phyloP scores from a whole-genome alignment of 2,888 invertebrate genomes.

The Caenorhabditis angaria region DNA sequence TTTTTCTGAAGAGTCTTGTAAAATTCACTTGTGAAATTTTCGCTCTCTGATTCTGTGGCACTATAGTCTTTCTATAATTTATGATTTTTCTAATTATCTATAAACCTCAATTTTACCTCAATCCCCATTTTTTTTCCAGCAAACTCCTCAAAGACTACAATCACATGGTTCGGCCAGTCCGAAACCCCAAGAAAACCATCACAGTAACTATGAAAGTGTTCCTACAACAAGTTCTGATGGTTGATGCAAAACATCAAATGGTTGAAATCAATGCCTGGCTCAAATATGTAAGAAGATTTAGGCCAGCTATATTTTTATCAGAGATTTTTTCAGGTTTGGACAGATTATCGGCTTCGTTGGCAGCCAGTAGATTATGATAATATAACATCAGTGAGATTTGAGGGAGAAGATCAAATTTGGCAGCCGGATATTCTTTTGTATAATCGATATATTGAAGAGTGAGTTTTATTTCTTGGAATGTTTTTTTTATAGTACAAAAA shows the following conservation, averaged over 20 bases:
- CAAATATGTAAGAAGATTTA: slow-evolving; percentile 62
- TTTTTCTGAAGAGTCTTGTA: too few relatives aligned
- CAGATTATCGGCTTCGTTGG: slow-evolving; percentile 61
- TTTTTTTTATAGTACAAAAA: too few relatives aligned
- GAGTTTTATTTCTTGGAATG: background rate
- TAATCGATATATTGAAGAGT: slow-evolving; percentile 56
- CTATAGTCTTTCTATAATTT: too few relatives aligned
- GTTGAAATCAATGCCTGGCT: slow-evolving; percentile 67
- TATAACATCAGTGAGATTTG: slow-evolving; percentile 56
- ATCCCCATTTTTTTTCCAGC: slow-evolving; percentile 29
- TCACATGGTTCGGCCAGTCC: slow-evolving; percentile 57
- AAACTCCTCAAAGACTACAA: slow-evolving; percentile 57
- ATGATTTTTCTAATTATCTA: too few relatives aligned
- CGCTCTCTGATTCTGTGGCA: too few relatives aligned
- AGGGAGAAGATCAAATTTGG: slow-evolving; percentile 58
- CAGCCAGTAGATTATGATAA: slow-evolving; percentile 57
- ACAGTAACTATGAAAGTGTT: slow-evolving; percentile 61
- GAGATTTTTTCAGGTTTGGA: slow-evolving; percentile 49
- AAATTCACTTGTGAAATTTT: too few relatives aligned
- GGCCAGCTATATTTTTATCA: slow-evolving; percentile 6
- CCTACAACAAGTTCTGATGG: slow-evolving; percentile 74
- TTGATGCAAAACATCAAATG: slow-evolving; percentile 71
- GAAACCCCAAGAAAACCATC: slow-evolving; percentile 46
- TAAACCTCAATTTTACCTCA: background rate
- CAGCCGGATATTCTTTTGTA: slow-evolving; percentile 64